A percentile compares a stretch with the other conserved stretches of the same genome.
Conservation (phyloP, 1,140 invertebrate genomes). For the Aphelenchoides avenae region DNA sequence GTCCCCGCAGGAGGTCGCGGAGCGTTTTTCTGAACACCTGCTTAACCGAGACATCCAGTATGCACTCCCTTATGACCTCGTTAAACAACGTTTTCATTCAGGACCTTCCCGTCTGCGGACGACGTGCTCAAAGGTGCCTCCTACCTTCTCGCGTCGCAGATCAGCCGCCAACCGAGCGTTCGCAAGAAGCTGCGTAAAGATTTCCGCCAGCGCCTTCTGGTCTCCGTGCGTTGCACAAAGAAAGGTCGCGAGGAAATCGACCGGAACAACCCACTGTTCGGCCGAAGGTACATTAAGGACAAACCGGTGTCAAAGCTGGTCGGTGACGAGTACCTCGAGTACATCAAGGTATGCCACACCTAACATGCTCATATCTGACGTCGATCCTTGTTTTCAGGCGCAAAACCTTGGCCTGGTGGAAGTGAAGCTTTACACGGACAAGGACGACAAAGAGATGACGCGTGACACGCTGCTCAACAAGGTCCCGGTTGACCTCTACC, state of each 20-base stretch:
- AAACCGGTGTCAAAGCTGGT: constrained; percentile 86
- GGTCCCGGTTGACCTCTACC: constrained; percentile 16
- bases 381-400: constrained; percentile 60
- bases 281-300: constrained; percentile 86
- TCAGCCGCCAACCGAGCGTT: constrained; percentile 83
- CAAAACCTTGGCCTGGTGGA: constrained; percentile 61
- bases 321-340: constrained; percentile 81
- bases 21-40: too few species aligned
- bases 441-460: constrained; percentile 10
- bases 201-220: constrained; percentile 82
- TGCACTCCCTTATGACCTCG: not conserved
- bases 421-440: constrained; percentile 31
- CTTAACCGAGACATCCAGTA: too few species aligned
- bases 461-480: not conserved
- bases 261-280: constrained; percentile 74
- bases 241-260: constrained; percentile 60
- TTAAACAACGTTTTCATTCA: constrained; percentile 26
- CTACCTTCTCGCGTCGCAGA: constrained; percentile 87
- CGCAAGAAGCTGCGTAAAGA: constrained; percentile 74
- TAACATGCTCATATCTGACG: not conserved
- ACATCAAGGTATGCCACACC: constrained; percentile 16
- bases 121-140: constrained; percentile 72
- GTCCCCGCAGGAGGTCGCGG: constrained; percentile 38
- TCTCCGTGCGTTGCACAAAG: constrained; percentile 79
- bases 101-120: constrained; percentile 60